Evolutionary conservation across 2,797 vertebrate genomes (phyloP), one percentile per base, ranked within the genome.

Genomic region (Xenops minutus): DNA sequence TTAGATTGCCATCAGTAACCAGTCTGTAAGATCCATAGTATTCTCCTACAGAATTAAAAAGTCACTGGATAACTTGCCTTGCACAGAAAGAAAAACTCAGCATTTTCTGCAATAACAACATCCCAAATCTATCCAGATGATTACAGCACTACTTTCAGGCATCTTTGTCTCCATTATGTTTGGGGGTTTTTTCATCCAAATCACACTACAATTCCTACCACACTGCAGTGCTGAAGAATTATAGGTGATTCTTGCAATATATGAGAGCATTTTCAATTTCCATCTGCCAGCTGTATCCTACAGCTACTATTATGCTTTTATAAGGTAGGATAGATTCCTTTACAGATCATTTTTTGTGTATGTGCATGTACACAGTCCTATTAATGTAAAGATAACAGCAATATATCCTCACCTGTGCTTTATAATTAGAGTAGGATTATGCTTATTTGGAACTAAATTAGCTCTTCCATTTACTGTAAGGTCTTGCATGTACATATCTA

Each of bases 31-130:
- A 16, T 37, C n/a, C 85, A 10, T 56, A 61, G 10, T 3, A 46
- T 48, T 59, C 26, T n/a, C 14, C 12, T 56, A 61, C 24, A 56
- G 23, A 71, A 22, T 74, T 58, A 55, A 61, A 48, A 41, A 61
- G 8, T 46, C 37, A 34, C 13, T 12, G 23, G 22, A 54, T 36
- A 61, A 51, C 5, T 4, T 59, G 12, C 4, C 5, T 71, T 77
- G 44, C 56, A 54, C 63, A 71, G 18, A 80, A 67, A 69, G 43
- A 77, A 85, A 80, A 80, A n/a, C 29, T 9, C 26, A 43, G 5
- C 0, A 0, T 2, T 1, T 6, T 77, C 36, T 59, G 5, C 12
- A 37, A 46, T 59, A 87, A 41, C 10, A 59, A 14, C 30, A 51
- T 36, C 34, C 26, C 19, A 51, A 79, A 76, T 61, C 22, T 19